Percentiles rank a stretch among this genome's conserved stretches.
These are phyloP conservation scores for Saturnia pavonia DNA, from an alignment of 2,888 invertebrate genomes.

Conservation along the genomic window DNA sequence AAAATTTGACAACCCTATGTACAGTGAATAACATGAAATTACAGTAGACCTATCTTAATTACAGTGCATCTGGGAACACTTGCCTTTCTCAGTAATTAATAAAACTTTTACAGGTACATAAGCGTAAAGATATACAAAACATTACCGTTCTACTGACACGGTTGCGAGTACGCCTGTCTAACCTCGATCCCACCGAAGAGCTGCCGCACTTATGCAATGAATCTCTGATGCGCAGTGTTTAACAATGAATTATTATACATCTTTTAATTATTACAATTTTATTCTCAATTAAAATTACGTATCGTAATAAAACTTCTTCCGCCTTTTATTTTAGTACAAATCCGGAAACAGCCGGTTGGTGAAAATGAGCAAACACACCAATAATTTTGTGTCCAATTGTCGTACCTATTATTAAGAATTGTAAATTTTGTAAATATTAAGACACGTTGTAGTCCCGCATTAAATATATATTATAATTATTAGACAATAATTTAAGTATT, in stretches of 20 bases:
- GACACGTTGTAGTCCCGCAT: no score
- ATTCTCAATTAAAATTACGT: neutral
- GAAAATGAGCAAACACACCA: neutral
- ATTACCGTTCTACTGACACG: conserved; percentile 53
- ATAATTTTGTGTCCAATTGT: neutral
- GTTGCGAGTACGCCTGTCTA: conserved; percentile 50
- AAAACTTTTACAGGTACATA: neutral
- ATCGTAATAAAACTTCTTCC: neutral
- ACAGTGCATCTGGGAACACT: no score
- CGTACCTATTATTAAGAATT: no score
- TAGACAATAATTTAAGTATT: no score
- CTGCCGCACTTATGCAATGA: conserved; percentile 2
- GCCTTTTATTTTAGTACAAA: neutral
- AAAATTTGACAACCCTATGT: no score
- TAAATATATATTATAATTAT: no score
- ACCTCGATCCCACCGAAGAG: conserved; percentile 60
- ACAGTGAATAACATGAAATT: no score
- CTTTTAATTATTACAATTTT: conserved; percentile 8
- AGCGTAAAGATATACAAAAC: neutral
- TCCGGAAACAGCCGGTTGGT: neutral
- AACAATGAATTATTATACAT: neutral
- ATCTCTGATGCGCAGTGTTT: neutral
- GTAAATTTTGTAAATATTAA: no score
- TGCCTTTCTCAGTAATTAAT: neutral
- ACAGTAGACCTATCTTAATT: no score